Percentiles rank a stretch among this genome's conserved stretches.
These are phyloP conservation scores for Mesoclemmys tuberculata DNA, from an alignment of 2,113 vertebrate species.

Conservation along the genomic window DNA sequence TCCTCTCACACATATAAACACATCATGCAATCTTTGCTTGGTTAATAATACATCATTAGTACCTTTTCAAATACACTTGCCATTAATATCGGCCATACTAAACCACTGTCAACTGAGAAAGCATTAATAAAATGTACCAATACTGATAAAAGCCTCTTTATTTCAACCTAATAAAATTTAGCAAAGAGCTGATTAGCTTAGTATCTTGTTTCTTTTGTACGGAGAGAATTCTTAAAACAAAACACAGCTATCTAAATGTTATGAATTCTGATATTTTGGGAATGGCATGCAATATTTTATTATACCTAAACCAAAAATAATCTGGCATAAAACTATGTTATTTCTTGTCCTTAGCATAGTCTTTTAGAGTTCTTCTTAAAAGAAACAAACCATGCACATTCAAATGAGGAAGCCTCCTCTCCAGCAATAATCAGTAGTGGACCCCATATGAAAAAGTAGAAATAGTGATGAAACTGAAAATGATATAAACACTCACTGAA, in stretches of 20 bases:
- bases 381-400: background rate
- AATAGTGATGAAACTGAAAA: conserved; percentile 24
- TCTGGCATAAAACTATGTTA: background rate
- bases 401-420: conserved; percentile 3
- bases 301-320: background rate
- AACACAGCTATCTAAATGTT: background rate
- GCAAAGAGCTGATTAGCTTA: background rate
- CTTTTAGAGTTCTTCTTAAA: background rate
- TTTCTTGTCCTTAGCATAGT: conserved; percentile 1
- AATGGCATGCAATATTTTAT: background rate
- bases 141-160: background rate
- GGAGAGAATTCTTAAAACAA: background rate
- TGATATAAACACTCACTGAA: conserved; percentile 32
- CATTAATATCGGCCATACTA: background rate
- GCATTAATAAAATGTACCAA: background rate
- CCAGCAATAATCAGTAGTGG: background rate
- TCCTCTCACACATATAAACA: background rate
- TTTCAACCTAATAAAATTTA: background rate
- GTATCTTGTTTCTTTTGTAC: background rate
- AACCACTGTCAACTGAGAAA: background rate
- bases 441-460: background rate
- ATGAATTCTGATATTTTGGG: background rate
- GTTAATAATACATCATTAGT: background rate
- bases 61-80: conserved; percentile 1
- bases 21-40: background rate